Conservation (phyloP, 2,113 vertebrate species). For the Tricholaema leucomelas region DNA sequence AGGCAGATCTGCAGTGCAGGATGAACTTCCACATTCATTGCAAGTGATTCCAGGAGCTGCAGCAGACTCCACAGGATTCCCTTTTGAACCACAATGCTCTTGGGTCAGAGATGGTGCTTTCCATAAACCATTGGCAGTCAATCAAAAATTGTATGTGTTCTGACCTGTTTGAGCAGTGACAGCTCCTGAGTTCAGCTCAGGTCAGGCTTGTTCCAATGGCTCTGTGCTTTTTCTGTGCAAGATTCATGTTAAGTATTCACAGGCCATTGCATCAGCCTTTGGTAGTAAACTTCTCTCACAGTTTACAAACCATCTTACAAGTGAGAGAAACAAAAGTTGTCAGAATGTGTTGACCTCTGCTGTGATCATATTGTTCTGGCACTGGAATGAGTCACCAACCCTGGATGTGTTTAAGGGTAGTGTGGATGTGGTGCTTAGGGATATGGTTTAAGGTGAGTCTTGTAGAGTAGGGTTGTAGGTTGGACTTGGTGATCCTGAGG, state of each 20-base stretch:
- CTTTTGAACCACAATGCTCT: neutral
- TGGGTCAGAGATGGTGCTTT: neutral
- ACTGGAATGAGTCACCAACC: too few relatives aligned
- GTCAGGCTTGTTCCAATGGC: neutral
- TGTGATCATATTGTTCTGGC: neutral
- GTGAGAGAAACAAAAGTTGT: neutral
- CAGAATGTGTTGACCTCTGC: neutral
- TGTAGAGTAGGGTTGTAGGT: too few relatives aligned
- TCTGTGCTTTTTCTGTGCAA: neutral
- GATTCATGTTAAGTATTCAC: neutral
- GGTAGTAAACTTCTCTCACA: neutral
- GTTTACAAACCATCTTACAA: neutral
- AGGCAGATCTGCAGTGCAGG: neutral
- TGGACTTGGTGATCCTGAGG: too few relatives aligned
- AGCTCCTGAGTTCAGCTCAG: neutral
- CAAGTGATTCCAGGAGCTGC: neutral
- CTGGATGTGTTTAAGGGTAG: too few relatives aligned
- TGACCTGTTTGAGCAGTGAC: neutral
- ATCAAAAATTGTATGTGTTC: neutral
- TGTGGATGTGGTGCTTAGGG: too few relatives aligned
- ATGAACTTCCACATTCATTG: neutral
- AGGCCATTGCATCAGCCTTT: neutral
- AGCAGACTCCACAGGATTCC: neutral
- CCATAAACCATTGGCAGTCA: slow-evolving; percentile 7
- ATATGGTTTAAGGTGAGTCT: too few relatives aligned